Base-by-base conservation (phyloP, 2,797 vertebrate genomes). In the Sebastes matsubarae region DNA sequence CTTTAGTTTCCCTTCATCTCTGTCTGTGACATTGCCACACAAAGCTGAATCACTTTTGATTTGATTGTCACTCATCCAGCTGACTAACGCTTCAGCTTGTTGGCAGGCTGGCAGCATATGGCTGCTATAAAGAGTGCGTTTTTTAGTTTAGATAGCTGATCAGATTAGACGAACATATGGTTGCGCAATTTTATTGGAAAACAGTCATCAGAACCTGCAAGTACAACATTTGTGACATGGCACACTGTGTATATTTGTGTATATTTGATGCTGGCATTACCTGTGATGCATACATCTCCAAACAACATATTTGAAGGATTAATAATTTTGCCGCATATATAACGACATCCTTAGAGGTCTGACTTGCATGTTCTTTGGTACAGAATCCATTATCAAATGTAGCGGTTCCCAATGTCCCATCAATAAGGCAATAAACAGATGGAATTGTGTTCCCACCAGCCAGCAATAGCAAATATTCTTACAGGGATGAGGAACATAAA, bases 331-430 rank as follows among this genome's bases (percentile, higher is more conserved):
- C 71, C 46, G 81, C 84, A 82, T 85, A 82, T 85, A 83, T 83
- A 86, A 81, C 90, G 81, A 83, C 81, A 82, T 81, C 76, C 78
- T 36, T 38, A 76, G 63, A 88, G 50, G 87, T 87, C 92, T 87
- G 91, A 93, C 87, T 86, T 77, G 81, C 78, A 85, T 87, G 57
- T 88, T 74, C 34, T 77, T 83, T 54, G 36, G 34, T 81, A 80
- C 80, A 90, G 79, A 70, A 81, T 67, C 63, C 84, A 59, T 87
- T 81, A 90, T 87, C 64, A 86, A 78, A 88, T 70, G 57, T 70
- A 94, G 90, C 84, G 70, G 90, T 93, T 95, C 93, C 94, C 92
- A 86, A 76, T 91, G 90, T 93, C 93, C 66, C 73, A 83, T 91
- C 82, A 91, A 88, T 91, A 81, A 70, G 73, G 75, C 69, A 85